These are phyloP conservation scores for Caenorhabditis elegans DNA, from an alignment of 1,140 invertebrate species.

Conservation along the genomic window WBcel235 BX284605.5:14832001-14832500, in stretches of 20 bases:
- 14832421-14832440: constrained; percentile 27
- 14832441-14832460: background rate
- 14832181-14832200: background rate
- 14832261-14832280: background rate
- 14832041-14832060: background rate
- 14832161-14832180: background rate
- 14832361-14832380: background rate
- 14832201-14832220: background rate
- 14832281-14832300: constrained; percentile 5
- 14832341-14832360: background rate
- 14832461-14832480: background rate
- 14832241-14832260: background rate
- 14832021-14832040: background rate
- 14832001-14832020: background rate
- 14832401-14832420: background rate
- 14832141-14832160: background rate
- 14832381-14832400: constrained; percentile 24
- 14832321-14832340: background rate
- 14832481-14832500: background rate
- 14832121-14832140: background rate
- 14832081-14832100: constrained; percentile 3
- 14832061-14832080: constrained; percentile 23
- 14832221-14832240: background rate
- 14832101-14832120: background rate
- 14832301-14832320: background rate